Percentiles rank a stretch among this genome's conserved stretches.
Conservation (phyloP, 2,888 invertebrate genomes). For the Orthosia gracilis region DNA sequence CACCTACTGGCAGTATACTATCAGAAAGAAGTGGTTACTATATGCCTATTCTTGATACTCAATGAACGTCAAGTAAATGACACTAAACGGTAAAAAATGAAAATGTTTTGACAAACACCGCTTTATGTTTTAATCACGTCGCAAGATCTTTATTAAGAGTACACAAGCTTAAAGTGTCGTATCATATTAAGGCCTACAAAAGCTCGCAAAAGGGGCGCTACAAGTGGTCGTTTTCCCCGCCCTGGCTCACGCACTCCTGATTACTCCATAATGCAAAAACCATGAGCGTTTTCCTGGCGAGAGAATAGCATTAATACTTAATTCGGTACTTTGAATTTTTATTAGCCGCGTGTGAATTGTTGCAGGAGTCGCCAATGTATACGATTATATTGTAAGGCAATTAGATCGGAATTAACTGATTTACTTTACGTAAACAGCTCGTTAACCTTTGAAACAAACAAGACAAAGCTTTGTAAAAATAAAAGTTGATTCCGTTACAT, state of each 20-base stretch:
- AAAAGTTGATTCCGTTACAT: not conserved
- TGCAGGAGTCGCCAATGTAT: not conserved
- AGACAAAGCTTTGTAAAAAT: not conserved
- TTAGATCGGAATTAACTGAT: not conserved
- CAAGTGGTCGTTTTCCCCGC: constrained; percentile 50
- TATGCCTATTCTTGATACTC: not conserved
- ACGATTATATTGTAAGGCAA: not conserved
- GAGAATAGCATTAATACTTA: constrained; percentile 18
- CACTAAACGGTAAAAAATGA: not conserved
- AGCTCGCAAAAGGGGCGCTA: constrained; percentile 17
- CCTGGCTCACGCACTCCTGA: constrained; percentile 24
- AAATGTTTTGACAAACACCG: not conserved
- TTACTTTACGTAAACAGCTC: not conserved
- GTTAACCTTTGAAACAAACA: not conserved
- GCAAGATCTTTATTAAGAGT: constrained; percentile 25
- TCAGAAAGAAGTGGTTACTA: not conserved
- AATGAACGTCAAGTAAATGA: not conserved
- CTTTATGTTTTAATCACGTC: constrained; percentile 21
- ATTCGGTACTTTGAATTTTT: constrained; percentile 27
- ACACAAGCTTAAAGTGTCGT: constrained; percentile 33
- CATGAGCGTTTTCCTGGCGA: constrained; percentile 16
- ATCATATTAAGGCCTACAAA: constrained; percentile 16
- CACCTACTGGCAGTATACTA: not conserved
- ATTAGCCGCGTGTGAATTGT: not conserved
- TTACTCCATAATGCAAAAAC: constrained; percentile 30